A percentile compares a stretch with the other conserved stretches of the same genome.
Conservation (phyloP, 2,888 invertebrate genomes). For the Resseliella maxima region DNA sequence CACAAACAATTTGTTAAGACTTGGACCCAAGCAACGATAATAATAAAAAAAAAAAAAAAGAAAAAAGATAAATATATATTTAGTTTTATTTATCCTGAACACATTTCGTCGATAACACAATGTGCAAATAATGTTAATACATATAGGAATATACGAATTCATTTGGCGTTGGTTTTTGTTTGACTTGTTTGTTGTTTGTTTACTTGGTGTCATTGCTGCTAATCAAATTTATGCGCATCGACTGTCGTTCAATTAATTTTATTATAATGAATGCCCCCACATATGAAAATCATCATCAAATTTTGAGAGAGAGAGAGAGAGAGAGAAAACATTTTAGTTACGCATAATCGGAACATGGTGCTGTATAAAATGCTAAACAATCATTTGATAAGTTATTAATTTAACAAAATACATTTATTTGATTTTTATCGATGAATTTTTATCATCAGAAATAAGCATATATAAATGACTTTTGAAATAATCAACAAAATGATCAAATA, state of each 20-base stretch:
- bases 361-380: no score
- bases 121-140: neutral
- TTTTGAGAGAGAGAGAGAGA: no score
- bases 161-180: neutral
- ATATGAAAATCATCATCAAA: no score
- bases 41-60: no score
- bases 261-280: constrained; percentile 18
- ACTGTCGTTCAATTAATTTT: constrained; percentile 1
- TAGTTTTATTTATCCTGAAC: neutral
- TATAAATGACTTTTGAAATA: no score
- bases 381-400: no score
- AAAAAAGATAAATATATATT: neutral
- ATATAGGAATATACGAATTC: neutral
- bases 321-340: no score
- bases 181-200: neutral
- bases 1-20: neutral
- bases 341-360: no score
- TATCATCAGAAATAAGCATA: no score
- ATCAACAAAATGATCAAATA: no score
- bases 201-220: constrained; percentile 10
- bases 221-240: constrained; percentile 18
- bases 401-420: no score
- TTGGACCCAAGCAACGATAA: neutral
- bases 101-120: neutral
- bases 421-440: no score